These are phyloP conservation scores for Iphiclides podalirius DNA, from an alignment of 2,888 invertebrate genomes.

Conservation along the genomic window DNA sequence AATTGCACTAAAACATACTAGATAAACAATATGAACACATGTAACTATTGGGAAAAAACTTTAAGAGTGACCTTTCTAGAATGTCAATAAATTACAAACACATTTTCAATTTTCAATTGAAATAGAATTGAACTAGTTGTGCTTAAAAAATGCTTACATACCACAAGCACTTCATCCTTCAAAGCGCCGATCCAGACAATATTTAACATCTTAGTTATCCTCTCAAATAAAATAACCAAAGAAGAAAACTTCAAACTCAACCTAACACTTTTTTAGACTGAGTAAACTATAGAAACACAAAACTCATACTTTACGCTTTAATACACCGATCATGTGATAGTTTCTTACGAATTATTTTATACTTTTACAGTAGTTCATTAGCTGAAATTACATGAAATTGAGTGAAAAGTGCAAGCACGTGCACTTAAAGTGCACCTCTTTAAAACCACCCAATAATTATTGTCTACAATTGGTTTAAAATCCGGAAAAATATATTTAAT, in stretches of 20 bases:
- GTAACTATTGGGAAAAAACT: too few relatives aligned
- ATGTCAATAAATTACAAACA: conserved; percentile 38
- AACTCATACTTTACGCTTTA: conserved; percentile 25
- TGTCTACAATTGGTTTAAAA: conserved; percentile 30
- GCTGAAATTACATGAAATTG: conserved; percentile 56
- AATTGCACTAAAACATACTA: too few relatives aligned
- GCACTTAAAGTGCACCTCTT: conserved; percentile 64
- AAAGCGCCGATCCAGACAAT: conserved; percentile 40
- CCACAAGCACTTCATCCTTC: conserved; percentile 69
- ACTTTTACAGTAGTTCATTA: conserved; percentile 32
- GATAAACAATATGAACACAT: too few relatives aligned
- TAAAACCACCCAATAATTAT: conserved; percentile 45
- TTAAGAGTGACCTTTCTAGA: conserved; percentile 47
- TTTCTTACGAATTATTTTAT: conserved; percentile 27
- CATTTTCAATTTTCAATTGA: conserved; percentile 30
- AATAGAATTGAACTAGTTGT: conserved; percentile 11
- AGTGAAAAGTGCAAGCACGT: conserved; percentile 76
- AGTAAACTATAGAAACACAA: conserved; percentile 37
- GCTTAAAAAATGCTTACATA: conserved; percentile 44
- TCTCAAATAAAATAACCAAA: conserved; percentile 55
- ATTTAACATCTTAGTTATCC: conserved; percentile 45
- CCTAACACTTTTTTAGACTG: conserved; percentile 44
- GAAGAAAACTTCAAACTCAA: conserved; percentile 41
- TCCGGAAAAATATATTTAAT: conserved; percentile 21
- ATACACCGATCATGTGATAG: conserved; percentile 27